Evolutionary conservation across 1,140 invertebrate genomes (phyloP).

Genomic region (Trichonephila clavipes): DNA sequence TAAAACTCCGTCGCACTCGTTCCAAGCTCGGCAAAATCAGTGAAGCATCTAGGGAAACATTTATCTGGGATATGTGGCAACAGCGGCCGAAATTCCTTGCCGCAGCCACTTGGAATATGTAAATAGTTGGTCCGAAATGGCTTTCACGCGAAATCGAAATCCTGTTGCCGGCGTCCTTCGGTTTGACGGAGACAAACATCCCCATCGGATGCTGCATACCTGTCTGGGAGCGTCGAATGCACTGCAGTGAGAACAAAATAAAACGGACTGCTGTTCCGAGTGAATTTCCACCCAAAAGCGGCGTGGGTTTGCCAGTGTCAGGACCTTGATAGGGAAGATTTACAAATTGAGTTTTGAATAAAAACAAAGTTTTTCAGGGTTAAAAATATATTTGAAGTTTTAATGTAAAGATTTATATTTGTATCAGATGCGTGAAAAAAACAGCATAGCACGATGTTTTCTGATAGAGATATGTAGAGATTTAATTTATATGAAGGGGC

Average conservation of each 20-base stretch:
- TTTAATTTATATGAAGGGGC: too few relatives aligned
- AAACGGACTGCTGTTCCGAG: background rate
- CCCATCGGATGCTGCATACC: background rate
- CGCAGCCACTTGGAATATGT: background rate
- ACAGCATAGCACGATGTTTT: too few relatives aligned
- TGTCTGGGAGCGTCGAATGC: background rate
- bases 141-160: background rate
- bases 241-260: background rate
- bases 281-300: background rate
- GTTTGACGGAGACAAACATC: background rate
- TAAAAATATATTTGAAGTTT: too few relatives aligned
- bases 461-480: too few relatives aligned
- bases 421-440: too few relatives aligned
- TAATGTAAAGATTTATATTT: too few relatives aligned
- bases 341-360: background rate
- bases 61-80: background rate
- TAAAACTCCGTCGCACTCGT: background rate
- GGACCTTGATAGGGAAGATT: background rate
- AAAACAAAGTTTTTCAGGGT: background rate
- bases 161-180: background rate
- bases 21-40: background rate
- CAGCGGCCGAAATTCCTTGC: background rate
- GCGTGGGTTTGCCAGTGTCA: conserved; percentile 32
- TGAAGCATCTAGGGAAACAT: background rate
- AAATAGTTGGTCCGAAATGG: background rate